Conservation (phyloP, 2,113 vertebrate species). For the Bambusicola thoracicus region DNA sequence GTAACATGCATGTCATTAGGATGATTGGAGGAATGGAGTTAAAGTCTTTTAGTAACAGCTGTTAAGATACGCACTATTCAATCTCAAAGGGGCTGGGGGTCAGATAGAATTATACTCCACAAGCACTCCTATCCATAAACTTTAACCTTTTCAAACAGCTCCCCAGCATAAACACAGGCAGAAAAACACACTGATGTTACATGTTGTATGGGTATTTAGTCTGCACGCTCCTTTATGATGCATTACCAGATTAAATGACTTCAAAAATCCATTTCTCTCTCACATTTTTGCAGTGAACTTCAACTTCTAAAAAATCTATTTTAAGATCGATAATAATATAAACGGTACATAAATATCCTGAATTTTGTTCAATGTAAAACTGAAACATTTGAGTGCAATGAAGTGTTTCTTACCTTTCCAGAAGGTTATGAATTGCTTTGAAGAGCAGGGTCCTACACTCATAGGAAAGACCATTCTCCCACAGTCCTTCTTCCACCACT, state of each 20-base stretch:
- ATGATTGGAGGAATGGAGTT: neutral
- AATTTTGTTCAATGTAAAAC: neutral
- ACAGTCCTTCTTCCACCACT: conserved; percentile 97
- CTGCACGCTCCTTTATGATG: neutral
- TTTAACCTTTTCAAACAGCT: neutral
- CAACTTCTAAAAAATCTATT: neutral
- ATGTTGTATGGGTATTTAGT: neutral
- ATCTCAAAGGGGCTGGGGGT: neutral
- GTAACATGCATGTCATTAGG: accelerated
- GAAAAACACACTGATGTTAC: neutral
- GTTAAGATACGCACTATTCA: neutral
- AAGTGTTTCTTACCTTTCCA: conserved; percentile 90
- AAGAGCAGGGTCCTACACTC: conserved; percentile 98
- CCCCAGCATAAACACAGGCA: neutral
- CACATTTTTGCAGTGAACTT: accelerated
- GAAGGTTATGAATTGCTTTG: conserved; percentile 98
- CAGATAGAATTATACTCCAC: neutral
- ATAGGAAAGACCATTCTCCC: conserved; percentile 98
- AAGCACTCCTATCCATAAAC: neutral
- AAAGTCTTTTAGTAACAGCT: neutral
- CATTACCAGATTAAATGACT: neutral
- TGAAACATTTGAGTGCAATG: neutral
- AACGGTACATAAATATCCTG: neutral
- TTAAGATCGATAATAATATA: neutral
- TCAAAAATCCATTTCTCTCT: neutral